Percentiles rank a stretch among this genome's conserved stretches.
Evolutionary conservation across 2,797 vertebrate species (phyloP).

Genomic region (Prunella strophiata): DNA sequence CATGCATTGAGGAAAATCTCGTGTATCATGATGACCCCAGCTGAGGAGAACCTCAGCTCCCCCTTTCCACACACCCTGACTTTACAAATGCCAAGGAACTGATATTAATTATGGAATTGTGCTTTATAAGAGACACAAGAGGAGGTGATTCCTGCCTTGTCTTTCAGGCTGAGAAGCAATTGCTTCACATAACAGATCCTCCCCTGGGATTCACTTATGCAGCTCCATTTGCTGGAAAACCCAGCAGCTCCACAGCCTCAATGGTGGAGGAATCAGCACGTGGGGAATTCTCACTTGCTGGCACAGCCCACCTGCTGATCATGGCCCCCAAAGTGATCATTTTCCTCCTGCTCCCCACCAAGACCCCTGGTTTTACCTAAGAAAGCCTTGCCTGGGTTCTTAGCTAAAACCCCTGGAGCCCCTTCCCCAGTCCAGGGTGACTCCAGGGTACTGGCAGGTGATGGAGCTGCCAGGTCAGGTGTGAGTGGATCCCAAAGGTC

Average conservation of each 20-base stretch:
- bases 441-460: rapidly evolving
- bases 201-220: neutral
- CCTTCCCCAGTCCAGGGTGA: rapidly evolving
- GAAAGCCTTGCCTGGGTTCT: neutral
- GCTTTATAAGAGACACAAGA: neutral
- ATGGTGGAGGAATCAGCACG: rapidly evolving
- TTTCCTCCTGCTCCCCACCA: neutral
- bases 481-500: rapidly evolving
- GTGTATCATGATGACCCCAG: rapidly evolving
- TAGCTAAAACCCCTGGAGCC: neutral
- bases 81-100: neutral
- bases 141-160: neutral
- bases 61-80: neutral
- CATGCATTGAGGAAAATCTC: neutral
- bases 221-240: neutral
- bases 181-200: neutral
- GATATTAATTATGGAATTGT: neutral
- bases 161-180: neutral
- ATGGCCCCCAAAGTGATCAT: rapidly evolving
- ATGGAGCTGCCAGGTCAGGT: rapidly evolving
- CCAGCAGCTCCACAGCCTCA: neutral
- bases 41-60: neutral
- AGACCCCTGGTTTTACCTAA: neutral
- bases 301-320: neutral
- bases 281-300: rapidly evolving